Conservation (phyloP, 2,113 vertebrate species). For the Pseudorectes ferrugineus region DNA sequence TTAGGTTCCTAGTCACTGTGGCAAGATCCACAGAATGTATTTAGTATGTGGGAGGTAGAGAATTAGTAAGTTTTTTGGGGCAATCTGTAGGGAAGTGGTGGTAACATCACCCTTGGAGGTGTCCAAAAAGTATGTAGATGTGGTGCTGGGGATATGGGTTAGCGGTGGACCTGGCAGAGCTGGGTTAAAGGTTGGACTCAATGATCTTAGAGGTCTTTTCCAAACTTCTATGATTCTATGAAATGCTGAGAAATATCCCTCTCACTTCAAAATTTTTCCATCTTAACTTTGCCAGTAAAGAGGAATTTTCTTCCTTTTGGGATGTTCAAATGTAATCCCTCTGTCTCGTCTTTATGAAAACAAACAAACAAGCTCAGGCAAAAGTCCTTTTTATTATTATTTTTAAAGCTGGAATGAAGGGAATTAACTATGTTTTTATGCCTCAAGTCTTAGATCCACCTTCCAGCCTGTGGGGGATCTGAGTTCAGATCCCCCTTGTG, state of each 20-base stretch:
- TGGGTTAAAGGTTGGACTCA: background rate
- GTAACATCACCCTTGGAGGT: accelerated
- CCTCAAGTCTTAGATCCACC: background rate
- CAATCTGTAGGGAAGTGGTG: background rate
- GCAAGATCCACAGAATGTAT: background rate
- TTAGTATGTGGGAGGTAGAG: background rate
- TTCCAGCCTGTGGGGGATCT: background rate
- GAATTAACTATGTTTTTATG: background rate
- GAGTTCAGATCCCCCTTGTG: background rate
- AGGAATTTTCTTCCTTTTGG: background rate
- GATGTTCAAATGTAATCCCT: background rate
- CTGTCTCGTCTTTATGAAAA: background rate
- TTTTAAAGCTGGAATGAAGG: background rate
- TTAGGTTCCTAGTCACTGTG: background rate
- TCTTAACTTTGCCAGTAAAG: background rate
- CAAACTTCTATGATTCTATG: background rate
- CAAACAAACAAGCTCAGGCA: background rate
- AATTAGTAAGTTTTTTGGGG: background rate
- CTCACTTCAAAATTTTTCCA: background rate
- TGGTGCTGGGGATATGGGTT: too few species aligned
- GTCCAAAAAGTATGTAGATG: background rate
- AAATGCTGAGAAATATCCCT: background rate
- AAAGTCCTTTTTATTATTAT: background rate
- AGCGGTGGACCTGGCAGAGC: too few species aligned
- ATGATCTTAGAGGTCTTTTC: background rate